Percentiles rank a stretch among this genome's conserved stretches.
Conservation (phyloP, 2,113 vertebrate species). For the Salminus brasiliensis region DNA sequence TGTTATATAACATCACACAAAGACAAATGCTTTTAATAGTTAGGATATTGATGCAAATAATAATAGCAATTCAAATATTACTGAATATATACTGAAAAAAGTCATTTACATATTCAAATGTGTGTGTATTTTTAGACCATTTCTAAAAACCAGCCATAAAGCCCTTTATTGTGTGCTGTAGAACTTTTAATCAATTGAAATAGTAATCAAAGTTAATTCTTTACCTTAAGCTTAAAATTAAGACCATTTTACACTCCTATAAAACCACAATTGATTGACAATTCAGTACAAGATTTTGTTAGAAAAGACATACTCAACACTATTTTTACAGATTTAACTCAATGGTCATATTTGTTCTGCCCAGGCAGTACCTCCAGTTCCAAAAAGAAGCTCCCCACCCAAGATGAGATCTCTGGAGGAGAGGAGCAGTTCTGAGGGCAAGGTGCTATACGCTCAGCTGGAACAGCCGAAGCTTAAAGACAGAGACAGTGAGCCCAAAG, state of each 20-base stretch:
- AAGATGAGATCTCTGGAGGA: conserved; percentile 43
- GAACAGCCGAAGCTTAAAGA: conserved; percentile 57
- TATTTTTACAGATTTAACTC: neutral
- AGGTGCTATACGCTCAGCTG: conserved; percentile 69
- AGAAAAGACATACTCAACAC: too few species aligned
- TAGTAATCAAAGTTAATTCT: too few species aligned
- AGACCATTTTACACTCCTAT: too few species aligned
- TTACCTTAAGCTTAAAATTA: too few species aligned
- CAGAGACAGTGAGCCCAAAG: conserved; percentile 24
- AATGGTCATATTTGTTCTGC: conserved; percentile 16
- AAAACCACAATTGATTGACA: too few species aligned
- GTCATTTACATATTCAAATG: too few species aligned
- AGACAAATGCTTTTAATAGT: neutral
- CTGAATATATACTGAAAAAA: too few species aligned
- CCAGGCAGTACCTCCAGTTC: conserved; percentile 70
- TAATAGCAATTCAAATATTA: neutral
- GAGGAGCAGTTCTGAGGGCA: conserved; percentile 9
- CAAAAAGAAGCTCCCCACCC: conserved; percentile 58
- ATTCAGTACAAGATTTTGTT: too few species aligned
- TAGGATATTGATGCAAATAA: neutral
- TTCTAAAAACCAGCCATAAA: too few species aligned
- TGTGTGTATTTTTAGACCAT: too few species aligned
- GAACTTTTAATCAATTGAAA: too few species aligned
- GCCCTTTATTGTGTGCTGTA: too few species aligned
- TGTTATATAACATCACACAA: neutral